Evolutionary conservation across 2,797 vertebrate species (phyloP).

Genomic region (Phoebastria nigripes): DNA sequence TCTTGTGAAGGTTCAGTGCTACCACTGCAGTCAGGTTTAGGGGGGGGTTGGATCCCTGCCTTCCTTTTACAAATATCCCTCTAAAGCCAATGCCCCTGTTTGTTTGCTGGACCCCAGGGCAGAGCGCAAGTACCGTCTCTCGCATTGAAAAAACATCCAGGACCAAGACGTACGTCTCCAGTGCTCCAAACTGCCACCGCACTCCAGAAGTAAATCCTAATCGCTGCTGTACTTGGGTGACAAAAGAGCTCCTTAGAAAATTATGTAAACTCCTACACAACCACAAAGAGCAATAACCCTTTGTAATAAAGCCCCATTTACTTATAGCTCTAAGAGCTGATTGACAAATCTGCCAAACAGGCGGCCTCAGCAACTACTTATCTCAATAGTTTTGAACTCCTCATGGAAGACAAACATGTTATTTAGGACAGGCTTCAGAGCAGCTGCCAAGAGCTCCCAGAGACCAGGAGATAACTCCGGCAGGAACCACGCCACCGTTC

Average conservation of each 20-base stretch:
- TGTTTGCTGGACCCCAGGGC: not conserved
- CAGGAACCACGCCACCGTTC: not conserved
- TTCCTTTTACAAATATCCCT: not conserved
- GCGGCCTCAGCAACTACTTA: slow-evolving; percentile 5
- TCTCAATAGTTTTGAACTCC: slow-evolving; percentile 38
- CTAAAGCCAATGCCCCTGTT: not conserved
- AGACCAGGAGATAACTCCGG: not conserved
- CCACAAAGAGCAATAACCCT: not conserved
- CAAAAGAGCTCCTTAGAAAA: slow-evolving; percentile 8
- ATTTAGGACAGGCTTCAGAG: not conserved
- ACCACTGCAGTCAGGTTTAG: not conserved
- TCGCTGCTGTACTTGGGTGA: not conserved
- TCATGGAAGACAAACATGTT: not conserved
- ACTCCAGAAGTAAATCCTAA: not conserved
- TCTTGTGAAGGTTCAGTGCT: not conserved
- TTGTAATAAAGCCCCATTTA: not conserved
- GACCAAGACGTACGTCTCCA: fast-evolving
- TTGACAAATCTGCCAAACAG: slow-evolving; percentile 35
- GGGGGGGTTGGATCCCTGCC: fast-evolving
- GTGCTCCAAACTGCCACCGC: not conserved
- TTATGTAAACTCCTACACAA: not conserved
- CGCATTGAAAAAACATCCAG: not conserved
- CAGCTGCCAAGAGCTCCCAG: slow-evolving; percentile 41
- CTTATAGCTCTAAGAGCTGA: not conserved
- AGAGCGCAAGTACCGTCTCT: not conserved